These are phyloP conservation scores for Artibeus lituratus DNA, from an alignment of 2,797 vertebrate genomes.

Conservation along the genomic window DNA sequence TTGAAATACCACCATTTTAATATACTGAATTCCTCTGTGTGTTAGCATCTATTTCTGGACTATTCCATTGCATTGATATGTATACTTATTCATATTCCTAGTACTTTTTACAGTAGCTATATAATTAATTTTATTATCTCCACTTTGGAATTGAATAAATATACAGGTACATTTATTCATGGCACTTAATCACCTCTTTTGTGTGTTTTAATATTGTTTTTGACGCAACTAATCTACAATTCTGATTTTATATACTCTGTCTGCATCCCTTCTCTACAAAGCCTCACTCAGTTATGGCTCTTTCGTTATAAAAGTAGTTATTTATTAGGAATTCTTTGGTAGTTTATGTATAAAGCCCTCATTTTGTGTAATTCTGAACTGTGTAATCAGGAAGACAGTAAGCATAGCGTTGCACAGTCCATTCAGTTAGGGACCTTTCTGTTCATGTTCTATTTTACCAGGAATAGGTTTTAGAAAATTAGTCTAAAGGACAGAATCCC, in stretches of 20 bases:
- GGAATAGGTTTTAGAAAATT: conserved; percentile 38
- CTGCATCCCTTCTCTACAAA: background rate
- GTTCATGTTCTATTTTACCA: background rate
- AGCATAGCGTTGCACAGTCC: background rate
- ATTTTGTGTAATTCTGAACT: background rate
- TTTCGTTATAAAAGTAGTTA: background rate
- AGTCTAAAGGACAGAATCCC: background rate
- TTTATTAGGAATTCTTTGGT: background rate
- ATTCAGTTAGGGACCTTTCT: background rate
- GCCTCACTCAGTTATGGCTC: background rate
- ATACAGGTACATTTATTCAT: background rate
- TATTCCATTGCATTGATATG: background rate
- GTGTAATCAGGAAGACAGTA: background rate
- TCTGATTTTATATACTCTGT: background rate
- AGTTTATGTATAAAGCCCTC: background rate
- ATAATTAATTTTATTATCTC: conserved; percentile 6
- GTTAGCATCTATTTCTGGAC: background rate
- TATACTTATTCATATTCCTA: background rate
- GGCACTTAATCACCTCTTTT: background rate
- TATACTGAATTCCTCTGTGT: background rate
- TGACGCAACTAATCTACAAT: background rate
- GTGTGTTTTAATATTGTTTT: background rate
- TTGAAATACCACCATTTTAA: conserved; percentile 7
- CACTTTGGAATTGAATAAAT: conserved; percentile 4
- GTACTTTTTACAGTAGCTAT: background rate